Percentiles rank a stretch among this genome's conserved stretches.
Evolutionary conservation across 30 jellyfish, hydroid and myxozoan genomes (phyloP).

Genomic region (Aurelia sp.): DNA sequence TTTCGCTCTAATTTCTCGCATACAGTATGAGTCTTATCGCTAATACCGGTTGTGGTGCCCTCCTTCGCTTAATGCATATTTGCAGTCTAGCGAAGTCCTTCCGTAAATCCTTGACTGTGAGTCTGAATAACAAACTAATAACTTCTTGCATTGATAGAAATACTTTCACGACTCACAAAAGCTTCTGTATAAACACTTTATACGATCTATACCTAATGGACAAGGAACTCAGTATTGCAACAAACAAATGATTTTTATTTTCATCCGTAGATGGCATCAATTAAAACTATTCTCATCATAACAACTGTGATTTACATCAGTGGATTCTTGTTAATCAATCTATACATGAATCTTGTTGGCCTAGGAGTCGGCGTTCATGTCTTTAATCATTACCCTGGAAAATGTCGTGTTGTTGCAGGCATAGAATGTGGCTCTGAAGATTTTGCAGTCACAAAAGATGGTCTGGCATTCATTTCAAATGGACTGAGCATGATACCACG

Average conservation of each 20-base stretch:
- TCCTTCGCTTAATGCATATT: no score
- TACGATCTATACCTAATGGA: no score
- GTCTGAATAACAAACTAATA: no score
- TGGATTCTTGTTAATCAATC: not conserved
- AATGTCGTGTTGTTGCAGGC: conserved; percentile 88
- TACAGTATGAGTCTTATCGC: no score
- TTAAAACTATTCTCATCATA: conserved; percentile 2
- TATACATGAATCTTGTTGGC: conserved; percentile 54
- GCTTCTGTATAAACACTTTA: no score
- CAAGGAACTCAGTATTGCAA: not conserved
- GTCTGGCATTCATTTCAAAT: conserved; percentile 90
- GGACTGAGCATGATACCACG: conserved; percentile 64
- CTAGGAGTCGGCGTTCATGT: conserved; percentile 76
- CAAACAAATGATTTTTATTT: not conserved
- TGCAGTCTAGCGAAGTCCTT: no score
- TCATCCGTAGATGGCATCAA: conserved; percentile 18
- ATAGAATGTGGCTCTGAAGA: conserved; percentile 98
- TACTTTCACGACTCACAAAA: no score
- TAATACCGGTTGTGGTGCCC: no score
- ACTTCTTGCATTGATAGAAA: no score
- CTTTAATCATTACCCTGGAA: conserved; percentile 87
- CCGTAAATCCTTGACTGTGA: no score
- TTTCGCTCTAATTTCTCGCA: no score
- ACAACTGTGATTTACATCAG: conserved; percentile 2
- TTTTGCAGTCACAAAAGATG: conserved; percentile 84